These are phyloP conservation scores for Apostichopus californicus DNA, from an alignment of 35 echinoderm and acorn worm species.

Conservation along the genomic window DNA sequence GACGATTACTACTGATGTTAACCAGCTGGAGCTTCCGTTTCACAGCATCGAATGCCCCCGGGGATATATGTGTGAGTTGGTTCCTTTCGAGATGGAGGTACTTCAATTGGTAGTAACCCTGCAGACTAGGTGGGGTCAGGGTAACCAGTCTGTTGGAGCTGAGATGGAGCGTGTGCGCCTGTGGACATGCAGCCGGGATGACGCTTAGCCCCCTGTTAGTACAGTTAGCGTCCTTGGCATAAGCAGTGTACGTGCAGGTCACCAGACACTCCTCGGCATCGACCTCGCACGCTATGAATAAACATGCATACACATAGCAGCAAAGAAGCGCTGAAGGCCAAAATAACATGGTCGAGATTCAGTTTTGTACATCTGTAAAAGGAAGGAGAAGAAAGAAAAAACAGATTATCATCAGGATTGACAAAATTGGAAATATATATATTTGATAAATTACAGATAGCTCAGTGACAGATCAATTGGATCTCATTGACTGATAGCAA, in stretches of 20 bases:
- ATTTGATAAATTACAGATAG: neutral
- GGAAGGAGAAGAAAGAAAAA: neutral
- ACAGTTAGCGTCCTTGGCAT: slow-evolving; percentile 14
- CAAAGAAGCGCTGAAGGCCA: neutral
- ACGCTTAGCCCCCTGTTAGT: slow-evolving; percentile 7
- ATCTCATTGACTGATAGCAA: too few species aligned
- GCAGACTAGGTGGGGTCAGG: neutral
- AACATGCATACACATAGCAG: neutral
- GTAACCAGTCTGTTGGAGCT: slow-evolving; percentile 1
- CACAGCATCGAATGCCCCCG: slow-evolving; percentile 33
- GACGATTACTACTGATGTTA: slow-evolving; percentile 45
- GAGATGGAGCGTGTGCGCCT: neutral
- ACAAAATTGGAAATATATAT: neutral
- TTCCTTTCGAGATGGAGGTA: slow-evolving; percentile 63
- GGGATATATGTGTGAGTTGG: slow-evolving; percentile 16
- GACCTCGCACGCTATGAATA: neutral
- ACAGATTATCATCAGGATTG: too few species aligned
- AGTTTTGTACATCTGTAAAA: neutral
- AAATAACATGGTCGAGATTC: neutral
- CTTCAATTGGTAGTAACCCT: slow-evolving; percentile 11
- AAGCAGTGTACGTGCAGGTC: neutral
- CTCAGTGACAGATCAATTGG: too few species aligned
- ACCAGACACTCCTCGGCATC: neutral
- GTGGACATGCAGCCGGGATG: neutral
- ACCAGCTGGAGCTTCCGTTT: slow-evolving; percentile 10